phyloP scores from a whole-genome alignment of 2,888 invertebrate species.

The Horisme vitalbata region DNA sequence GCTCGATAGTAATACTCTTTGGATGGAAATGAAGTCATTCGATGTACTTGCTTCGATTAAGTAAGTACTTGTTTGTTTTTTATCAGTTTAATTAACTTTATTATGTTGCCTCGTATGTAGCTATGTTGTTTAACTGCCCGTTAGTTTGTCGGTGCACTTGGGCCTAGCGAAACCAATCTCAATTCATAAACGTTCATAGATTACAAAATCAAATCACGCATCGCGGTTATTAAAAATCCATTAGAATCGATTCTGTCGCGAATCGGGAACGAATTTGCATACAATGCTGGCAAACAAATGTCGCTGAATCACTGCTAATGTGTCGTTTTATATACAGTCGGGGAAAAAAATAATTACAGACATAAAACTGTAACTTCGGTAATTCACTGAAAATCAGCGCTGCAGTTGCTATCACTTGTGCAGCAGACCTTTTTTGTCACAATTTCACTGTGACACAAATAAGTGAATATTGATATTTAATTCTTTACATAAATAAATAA shows the following conservation, averaged over 20 bases:
- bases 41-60: conserved; percentile 24
- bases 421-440: too few species aligned
- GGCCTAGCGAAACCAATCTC: too few species aligned
- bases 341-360: conserved; percentile 27
- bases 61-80: conserved; percentile 16
- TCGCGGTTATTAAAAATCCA: conserved; percentile 51
- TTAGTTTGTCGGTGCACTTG: too few species aligned
- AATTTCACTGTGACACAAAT: too few species aligned
- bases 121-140: too few species aligned
- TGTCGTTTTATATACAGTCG: conserved; percentile 20
- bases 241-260: conserved; percentile 44
- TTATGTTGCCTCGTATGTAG: too few species aligned
- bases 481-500: too few species aligned
- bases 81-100: conserved; percentile 10
- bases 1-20: conserved; percentile 33
- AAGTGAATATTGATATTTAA: too few species aligned
- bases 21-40: conserved; percentile 37
- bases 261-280: conserved; percentile 60
- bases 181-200: too few species aligned
- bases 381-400: too few species aligned
- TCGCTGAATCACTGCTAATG: conserved; percentile 41
- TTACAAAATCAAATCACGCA: conserved; percentile 23
- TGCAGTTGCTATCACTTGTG: too few species aligned
- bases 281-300: conserved; percentile 59
- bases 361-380: too few species aligned